phyloP scores from a whole-genome alignment of 2,113 vertebrate genomes.

The Smithornis capensis region DNA sequence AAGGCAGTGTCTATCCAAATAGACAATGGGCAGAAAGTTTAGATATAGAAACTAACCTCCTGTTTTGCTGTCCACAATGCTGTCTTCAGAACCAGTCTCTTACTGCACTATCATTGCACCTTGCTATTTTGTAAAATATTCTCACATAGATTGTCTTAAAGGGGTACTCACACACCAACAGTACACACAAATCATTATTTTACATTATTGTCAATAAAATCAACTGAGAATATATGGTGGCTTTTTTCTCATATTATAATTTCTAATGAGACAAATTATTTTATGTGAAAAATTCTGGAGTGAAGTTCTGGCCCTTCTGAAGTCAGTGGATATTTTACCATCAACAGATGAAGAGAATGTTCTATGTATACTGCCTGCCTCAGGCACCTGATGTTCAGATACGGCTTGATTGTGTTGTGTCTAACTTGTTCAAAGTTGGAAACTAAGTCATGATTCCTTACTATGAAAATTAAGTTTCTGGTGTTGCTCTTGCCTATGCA shows the following conservation, averaged over 20 bases:
- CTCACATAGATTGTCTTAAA: neutral
- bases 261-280: neutral
- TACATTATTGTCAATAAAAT: neutral
- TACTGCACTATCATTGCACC: neutral
- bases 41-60: neutral
- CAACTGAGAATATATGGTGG: neutral
- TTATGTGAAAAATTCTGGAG: neutral
- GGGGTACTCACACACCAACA: neutral
- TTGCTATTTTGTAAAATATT: neutral
- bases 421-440: neutral
- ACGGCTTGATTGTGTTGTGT: neutral
- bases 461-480: neutral
- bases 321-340: neutral
- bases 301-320: neutral
- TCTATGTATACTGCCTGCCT: neutral
- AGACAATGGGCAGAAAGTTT: neutral
- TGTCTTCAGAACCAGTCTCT: neutral
- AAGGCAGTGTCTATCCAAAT: neutral
- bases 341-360: neutral
- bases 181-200: neutral
- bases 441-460: neutral
- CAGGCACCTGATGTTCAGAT: neutral
- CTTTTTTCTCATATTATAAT: neutral
- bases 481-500: neutral
- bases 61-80: neutral